Percentiles rank a stretch among this genome's conserved stretches.
Evolutionary conservation across 2,797 vertebrate species (phyloP).

Genomic region (Antrozous pallidus): DNA sequence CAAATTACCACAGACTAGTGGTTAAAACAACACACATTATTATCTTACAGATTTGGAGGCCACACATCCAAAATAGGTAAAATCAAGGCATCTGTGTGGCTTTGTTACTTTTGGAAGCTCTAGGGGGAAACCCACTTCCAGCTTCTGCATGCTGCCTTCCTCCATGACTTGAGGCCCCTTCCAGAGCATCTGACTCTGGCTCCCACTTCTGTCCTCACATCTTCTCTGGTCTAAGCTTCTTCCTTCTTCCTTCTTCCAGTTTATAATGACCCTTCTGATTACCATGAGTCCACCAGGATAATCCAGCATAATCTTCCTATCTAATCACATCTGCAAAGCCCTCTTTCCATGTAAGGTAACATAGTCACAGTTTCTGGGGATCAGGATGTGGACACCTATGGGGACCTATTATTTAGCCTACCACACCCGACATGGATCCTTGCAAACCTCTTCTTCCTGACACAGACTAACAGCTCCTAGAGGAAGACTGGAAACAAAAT

Average conservation of each 20-base stretch:
- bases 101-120: background rate
- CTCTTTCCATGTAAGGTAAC: background rate
- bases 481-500: background rate
- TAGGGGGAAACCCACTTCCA: background rate
- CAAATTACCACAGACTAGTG: background rate
- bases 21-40: background rate
- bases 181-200: background rate
- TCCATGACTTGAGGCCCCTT: accelerated
- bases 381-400: background rate
- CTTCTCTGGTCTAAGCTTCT: background rate
- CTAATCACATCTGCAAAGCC: background rate
- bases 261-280: background rate
- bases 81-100: background rate
- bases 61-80: background rate
- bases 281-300: background rate
- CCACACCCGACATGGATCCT: background rate
- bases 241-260: background rate
- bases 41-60: background rate
- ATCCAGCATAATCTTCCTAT: background rate
- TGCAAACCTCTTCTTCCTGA: background rate
- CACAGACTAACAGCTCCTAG: background rate
- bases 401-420: background rate
- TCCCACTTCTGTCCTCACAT: background rate
- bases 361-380: background rate
- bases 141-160: background rate